Conservation (phyloP, 2,888 invertebrate species). For the Charanyca ferruginea region DNA sequence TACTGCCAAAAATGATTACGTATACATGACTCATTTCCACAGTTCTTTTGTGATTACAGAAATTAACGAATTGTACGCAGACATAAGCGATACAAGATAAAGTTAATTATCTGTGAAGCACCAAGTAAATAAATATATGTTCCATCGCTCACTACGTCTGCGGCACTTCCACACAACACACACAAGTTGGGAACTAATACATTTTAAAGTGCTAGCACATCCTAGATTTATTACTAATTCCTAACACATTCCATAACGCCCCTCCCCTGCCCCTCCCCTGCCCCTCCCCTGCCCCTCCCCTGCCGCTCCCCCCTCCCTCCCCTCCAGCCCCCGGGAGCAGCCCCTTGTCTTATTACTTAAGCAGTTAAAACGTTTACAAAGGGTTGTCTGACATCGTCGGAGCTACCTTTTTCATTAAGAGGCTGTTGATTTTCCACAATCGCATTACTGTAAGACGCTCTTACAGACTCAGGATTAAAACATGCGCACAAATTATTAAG, state of each 20-base stretch:
- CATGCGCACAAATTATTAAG: not conserved
- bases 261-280: not conserved
- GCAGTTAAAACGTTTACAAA: constrained; percentile 23
- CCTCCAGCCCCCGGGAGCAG: not conserved
- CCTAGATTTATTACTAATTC: constrained; percentile 39
- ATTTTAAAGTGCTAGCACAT: constrained; percentile 28
- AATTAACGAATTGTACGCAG: too few species aligned
- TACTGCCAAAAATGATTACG: too few species aligned
- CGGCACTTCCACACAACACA: not conserved
- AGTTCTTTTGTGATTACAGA: too few species aligned
- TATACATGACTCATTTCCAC: too few species aligned
- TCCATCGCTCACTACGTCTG: not conserved
- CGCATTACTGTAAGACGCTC: not conserved
- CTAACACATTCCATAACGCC: constrained; percentile 15
- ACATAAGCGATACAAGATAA: too few species aligned
- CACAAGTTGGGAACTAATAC: constrained; percentile 28
- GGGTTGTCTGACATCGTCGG: constrained; percentile 3
- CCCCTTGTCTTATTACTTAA: constrained; percentile 15
- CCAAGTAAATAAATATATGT: not conserved
- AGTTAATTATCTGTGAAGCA: too few species aligned
- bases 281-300: not conserved
- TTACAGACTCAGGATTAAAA: not conserved
- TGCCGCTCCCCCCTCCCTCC: not conserved
- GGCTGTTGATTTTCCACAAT: constrained; percentile 11
- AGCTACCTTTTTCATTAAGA: constrained; percentile 29